Evolutionary conservation across 2,888 invertebrate genomes (phyloP), one percentile per base, ranked within the genome.

Genomic region (Aphidoletes aphidimyza): DNA sequence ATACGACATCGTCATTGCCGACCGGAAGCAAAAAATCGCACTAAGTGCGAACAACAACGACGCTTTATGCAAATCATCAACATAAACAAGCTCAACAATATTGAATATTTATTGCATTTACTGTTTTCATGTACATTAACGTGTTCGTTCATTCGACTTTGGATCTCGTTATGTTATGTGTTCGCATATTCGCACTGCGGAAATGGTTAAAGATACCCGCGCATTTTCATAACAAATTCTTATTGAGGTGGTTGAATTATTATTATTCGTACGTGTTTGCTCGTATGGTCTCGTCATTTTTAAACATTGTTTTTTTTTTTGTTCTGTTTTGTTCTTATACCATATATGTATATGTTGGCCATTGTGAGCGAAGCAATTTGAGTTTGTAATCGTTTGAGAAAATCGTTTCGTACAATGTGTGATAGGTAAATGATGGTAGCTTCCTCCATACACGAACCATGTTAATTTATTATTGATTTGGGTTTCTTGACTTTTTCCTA

Each of bases 41-140:
- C 30, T 6, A 14, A 69, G 69, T 30, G 69, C 14, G n/a, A 81
- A 37, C 37, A 22, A 81, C 3, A 36, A 37, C 17, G 5, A 37
- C 3, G 36, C 36, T 37, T 81, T 81, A 81, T 81, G 81, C 81
- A 81, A 81, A 81, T 81, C 37, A 37, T 39, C 11, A n/a, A 37
- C 22, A 78, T 37, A 37, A 81, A 81, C 11, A 81, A 81, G 81
- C 22, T 81, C 78, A 78, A 17, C 19, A 17, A 37, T 19, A 81
- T 81, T 81, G 81, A 81, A 81, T 81, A 81, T 81, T 81, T 81
- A 37, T 81, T 81, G 69, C 69, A 69, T 6, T 69, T 69, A 30
- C 0, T 1, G 2, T 11, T 69, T 69, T 69, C 54, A 54, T 54
- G 54, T 54, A 26, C 22, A 54, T 54, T 54, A 26, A 54, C 26